phyloP scores from a whole-genome alignment of 2,113 vertebrate genomes.

The Indicator maculatus region DNA sequence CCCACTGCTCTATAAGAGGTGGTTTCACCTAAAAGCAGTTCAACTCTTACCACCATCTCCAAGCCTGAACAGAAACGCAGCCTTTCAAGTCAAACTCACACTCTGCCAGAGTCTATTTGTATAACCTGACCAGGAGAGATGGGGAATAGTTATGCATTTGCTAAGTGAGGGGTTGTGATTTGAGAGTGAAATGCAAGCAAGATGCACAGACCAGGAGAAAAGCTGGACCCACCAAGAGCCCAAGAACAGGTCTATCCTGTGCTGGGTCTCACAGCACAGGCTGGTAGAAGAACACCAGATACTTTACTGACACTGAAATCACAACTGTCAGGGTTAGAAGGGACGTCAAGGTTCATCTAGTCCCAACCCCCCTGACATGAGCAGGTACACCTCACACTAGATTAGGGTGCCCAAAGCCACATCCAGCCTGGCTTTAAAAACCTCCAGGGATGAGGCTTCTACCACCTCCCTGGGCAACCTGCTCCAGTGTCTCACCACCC shows the following conservation, averaged over 20 bases:
- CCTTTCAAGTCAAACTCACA: not conserved
- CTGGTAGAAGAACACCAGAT: not conserved
- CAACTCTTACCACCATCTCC: not conserved
- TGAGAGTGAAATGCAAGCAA: not conserved
- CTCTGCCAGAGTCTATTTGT: constrained; percentile 15
- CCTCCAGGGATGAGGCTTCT: too few species aligned
- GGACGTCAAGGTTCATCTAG: too few species aligned
- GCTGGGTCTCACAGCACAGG: accelerated
- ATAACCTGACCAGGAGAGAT: constrained; percentile 11
- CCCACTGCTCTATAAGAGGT: not conserved
- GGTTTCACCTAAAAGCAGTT: not conserved
- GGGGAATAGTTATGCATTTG: not conserved
- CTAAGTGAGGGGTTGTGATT: not conserved
- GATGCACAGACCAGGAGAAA: not conserved
- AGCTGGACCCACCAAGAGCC: not conserved
- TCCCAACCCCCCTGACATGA: too few species aligned
- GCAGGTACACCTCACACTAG: too few species aligned
- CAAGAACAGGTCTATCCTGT: not conserved
- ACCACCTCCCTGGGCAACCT: too few species aligned
- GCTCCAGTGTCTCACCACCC: too few species aligned
- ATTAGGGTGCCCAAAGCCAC: too few species aligned
- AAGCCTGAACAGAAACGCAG: not conserved
- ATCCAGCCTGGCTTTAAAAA: too few species aligned
- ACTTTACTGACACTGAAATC: not conserved
- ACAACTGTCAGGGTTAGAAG: accelerated